Percentiles rank a stretch among this genome's conserved stretches.
phyloP scores from a whole-genome alignment of 2,113 vertebrate genomes.

The Anoplopoma fimbria region DNA sequence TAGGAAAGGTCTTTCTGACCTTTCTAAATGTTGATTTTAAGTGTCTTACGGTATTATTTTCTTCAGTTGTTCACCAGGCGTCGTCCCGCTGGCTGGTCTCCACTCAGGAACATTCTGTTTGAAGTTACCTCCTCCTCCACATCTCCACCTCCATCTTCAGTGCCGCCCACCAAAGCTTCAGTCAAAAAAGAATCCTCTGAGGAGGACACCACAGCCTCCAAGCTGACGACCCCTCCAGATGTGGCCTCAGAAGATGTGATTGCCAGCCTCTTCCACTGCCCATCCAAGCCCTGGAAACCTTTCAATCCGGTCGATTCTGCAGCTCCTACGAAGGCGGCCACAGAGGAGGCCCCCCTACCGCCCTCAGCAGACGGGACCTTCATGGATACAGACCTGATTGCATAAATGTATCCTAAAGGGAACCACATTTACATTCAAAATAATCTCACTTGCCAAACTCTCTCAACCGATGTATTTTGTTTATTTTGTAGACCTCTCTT shows the following conservation, averaged over 20 bases:
- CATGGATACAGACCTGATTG: conserved; percentile 60
- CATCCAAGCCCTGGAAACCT: conserved; percentile 89
- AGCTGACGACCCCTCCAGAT: not conserved
- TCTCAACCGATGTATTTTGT: not conserved
- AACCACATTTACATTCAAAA: conserved; percentile 3
- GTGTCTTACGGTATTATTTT: not conserved
- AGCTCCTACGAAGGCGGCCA: not conserved
- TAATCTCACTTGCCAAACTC: not conserved
- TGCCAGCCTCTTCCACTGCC: conserved; percentile 81
- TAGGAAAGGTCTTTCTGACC: too few species aligned
- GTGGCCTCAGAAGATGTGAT: not conserved
- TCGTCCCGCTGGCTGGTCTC: conserved; percentile 83
- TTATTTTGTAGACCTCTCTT: conserved; percentile 15
- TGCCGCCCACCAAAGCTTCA: not conserved
- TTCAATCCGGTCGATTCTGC: conserved; percentile 33
- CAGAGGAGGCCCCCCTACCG: conserved; percentile 6
- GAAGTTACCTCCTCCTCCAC: accelerated
- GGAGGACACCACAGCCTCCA: conserved; percentile 62
- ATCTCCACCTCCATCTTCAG: not conserved
- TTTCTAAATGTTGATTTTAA: not conserved
- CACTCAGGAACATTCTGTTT: conserved; percentile 62
- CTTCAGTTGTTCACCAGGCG: not conserved
- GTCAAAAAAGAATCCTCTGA: conserved; percentile 76
- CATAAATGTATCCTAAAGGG: conserved; percentile 7
- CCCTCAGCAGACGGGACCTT: not conserved